Evolutionary conservation across 1,140 invertebrate genomes (phyloP), one percentile per base, ranked within the genome.

Genomic region (Diuraphis noxia): DNA sequence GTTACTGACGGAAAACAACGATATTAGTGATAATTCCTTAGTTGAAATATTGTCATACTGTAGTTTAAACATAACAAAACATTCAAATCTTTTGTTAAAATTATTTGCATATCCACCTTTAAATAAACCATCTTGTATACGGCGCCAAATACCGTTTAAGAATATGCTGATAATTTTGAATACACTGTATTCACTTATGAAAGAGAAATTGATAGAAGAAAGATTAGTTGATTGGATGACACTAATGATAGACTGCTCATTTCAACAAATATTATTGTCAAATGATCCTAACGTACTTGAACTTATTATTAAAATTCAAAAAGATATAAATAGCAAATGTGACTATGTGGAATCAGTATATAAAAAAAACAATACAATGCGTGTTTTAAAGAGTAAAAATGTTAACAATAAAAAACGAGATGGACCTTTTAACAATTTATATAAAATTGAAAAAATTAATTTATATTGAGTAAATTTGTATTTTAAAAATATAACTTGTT

Each of bases 241-340:
- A 82, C 19, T 91, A 40, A 38, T 91, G 34, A 91, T 91, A 49
- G 89, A 91, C 81, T 91, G 89, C 21, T 91, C 89, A 10, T 91
- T 52, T 82, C 89, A 91, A 82, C 89, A 91, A 82, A 52, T 91
- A 40, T 81, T 91, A 52, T 52, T 82, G 36, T 91, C 89, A 36
- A 91, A 91, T n/a, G 89, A 91, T 82, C 89, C 77, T 30, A 91
- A 91, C 21, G 89, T 91, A 49, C 89, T 91, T 91, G 89, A 91
- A 91, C 49, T 91, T 82, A 82, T 91, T 6, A 82, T 81, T 5
- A 49, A 91, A 49, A 10, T 91, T 17, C 89, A 91, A 91, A 36
- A 91, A n/a, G 89, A 91, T 52, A 49, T 91, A 7, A 82, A 46
- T 82, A 49, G 25, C n/a, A 91, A 91, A 91, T 91, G 89, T 91